phyloP scores from a whole-genome alignment of 2,888 invertebrate genomes.

The Pomacea canaliculata region DNA sequence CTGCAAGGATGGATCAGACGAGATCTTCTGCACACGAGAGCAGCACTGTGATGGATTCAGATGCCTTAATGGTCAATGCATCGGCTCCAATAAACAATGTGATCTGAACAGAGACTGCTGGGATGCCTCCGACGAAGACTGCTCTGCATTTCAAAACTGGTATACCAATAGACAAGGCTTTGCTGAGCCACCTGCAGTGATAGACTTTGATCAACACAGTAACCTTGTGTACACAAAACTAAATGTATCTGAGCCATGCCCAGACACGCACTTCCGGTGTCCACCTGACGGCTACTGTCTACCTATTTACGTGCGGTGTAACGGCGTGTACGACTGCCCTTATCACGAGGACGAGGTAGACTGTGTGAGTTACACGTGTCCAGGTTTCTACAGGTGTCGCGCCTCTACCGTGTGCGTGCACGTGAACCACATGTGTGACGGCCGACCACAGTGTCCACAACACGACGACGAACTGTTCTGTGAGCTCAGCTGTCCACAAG shows the following conservation, averaged over 20 bases:
- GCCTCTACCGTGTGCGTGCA: conserved; percentile 16
- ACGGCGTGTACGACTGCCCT: conserved; percentile 22
- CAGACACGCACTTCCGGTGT: conserved; percentile 18
- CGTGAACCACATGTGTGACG: conserved; percentile 24
- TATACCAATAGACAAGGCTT: not conserved
- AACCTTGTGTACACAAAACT: not conserved
- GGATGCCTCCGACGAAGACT: not conserved
- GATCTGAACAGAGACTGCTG: not conserved
- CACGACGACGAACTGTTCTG: conserved; percentile 26
- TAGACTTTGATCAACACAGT: not conserved
- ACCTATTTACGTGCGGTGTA: conserved; percentile 29
- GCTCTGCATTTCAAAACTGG: not conserved
- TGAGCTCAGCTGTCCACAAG: conserved; percentile 8
- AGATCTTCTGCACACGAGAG: not conserved
- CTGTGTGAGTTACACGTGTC: conserved; percentile 4
- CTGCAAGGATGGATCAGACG: not conserved
- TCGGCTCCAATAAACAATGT: not conserved
- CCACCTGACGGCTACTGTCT: conserved; percentile 17
- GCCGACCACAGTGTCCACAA: conserved; percentile 22
- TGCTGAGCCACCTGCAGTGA: not conserved
- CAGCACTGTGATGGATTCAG: not conserved
- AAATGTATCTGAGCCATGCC: not conserved
- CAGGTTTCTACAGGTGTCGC: conserved; percentile 20
- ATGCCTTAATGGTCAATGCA: not conserved
- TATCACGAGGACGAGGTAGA: conserved; percentile 24